These are phyloP conservation scores for Flabesymbios commensalis DNA, from an alignment of 2,888 invertebrate genomes.

Conservation along the genomic window DNA sequence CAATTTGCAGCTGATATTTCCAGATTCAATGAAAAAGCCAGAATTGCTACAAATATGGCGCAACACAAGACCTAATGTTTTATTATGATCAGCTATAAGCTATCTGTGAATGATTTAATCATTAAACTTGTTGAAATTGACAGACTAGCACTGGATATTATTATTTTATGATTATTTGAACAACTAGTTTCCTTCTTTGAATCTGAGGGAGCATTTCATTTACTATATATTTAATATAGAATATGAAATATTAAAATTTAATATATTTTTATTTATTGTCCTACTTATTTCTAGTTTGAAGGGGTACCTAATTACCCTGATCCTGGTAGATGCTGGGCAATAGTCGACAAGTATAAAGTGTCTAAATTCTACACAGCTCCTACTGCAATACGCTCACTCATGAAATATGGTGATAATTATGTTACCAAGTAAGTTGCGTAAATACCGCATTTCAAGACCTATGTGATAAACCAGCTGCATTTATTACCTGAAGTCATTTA, in stretches of 20 bases:
- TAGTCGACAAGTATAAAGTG: constrained; percentile 89
- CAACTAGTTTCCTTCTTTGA: too few relatives aligned
- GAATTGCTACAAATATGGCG: not conserved
- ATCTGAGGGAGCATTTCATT: too few relatives aligned
- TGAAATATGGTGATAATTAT: constrained; percentile 88
- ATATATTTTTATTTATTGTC: too few relatives aligned
- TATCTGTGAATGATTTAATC: not conserved
- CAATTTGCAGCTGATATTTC: not conserved
- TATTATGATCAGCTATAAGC: not conserved
- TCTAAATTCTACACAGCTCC: constrained; percentile 98
- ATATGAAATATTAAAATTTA: too few relatives aligned
- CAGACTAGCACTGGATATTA: too few relatives aligned
- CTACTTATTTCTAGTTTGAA: constrained; percentile 69
- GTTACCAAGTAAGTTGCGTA: constrained; percentile 70
- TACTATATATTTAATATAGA: too few relatives aligned
- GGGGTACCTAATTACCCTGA: constrained; percentile 95
- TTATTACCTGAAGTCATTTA: too few relatives aligned
- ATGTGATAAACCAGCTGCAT: too few relatives aligned
- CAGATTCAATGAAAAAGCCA: not conserved
- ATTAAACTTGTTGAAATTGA: not conserved
- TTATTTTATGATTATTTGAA: too few relatives aligned
- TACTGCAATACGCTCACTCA: constrained; percentile 92
- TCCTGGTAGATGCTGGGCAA: constrained; percentile 89
- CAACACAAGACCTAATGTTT: not conserved
- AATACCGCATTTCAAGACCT: not conserved